Evolutionary conservation across 2,113 vertebrate genomes (phyloP), one percentile per base, ranked within the genome.

Genomic region (Hemicordylus capensis): DNA sequence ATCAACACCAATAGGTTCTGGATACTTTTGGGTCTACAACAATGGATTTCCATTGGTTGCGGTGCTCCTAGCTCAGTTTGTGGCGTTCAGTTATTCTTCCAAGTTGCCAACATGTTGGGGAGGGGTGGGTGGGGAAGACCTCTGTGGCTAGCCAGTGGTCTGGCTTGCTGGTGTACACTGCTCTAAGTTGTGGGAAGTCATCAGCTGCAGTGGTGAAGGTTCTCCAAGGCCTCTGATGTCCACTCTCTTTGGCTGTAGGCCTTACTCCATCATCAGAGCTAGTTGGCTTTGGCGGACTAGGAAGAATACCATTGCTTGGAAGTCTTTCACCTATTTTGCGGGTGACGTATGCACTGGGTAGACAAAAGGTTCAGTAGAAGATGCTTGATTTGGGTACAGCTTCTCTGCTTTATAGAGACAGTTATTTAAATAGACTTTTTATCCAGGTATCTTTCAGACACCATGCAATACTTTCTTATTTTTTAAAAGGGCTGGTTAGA

Each of bases 401-500:
- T 59, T 78, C 58, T 34, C 75, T 87, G 56, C 81, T 64, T 64
- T 42, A 58, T 58, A 77, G 74, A 77, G 48, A 39, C 73, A 44
- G 74, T 37, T 85, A 63, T 72, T 85, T 73, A 80, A 54, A 80
- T 79, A 80, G 76, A 83, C 75, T 83, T 79, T 78, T 79, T 87
- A 84, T 83, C 86, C 80, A 83, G 86, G 86, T 64, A 44, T 66
- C 75, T 79, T 87, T 74, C 67, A 66, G 67, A 87, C 86, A 87
- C 67, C 81, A 83, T 87, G 86, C 86, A 87, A 87, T 87, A 87
- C 58, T 79, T 87, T 79, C 58, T 83, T 70, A 64, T 81, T 86
- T 82, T 81, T 81, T 69, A 78, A 76, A 83, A 79, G 81, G 81
- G 81, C 75, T 79, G 76, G 44, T 44, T 70, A 66, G 86, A 83